Evolutionary conservation across 2,888 invertebrate genomes (phyloP).

Genomic region (Phorcus lineatus): DNA sequence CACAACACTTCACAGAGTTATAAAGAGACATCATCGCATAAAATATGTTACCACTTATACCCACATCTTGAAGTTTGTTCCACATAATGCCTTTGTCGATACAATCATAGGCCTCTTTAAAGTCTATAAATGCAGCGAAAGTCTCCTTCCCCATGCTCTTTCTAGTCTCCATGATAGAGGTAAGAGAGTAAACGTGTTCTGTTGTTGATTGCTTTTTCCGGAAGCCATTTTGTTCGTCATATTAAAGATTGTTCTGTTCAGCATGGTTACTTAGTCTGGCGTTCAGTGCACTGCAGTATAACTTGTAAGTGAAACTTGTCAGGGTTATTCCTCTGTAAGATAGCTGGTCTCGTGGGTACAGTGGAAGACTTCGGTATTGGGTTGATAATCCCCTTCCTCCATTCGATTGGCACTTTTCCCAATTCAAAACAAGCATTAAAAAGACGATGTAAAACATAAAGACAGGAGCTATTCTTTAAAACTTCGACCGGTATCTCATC

Average conservation of each 20-base stretch:
- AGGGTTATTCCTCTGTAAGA: background rate
- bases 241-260: background rate
- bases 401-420: background rate
- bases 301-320: background rate
- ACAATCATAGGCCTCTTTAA: no score
- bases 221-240: conserved; percentile 7
- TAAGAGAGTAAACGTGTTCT: background rate
- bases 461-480: background rate
- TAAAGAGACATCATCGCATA: no score
- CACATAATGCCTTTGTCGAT: no score
- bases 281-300: background rate
- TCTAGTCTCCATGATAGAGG: background rate
- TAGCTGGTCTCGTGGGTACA: background rate
- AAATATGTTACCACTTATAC: no score
- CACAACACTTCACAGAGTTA: no score
- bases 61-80: no score
- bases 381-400: background rate
- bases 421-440: background rate
- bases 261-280: background rate
- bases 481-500: background rate
- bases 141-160: no score
- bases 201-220: background rate
- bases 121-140: no score
- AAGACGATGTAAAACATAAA: background rate
- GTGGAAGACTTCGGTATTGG: background rate